Conservation (phyloP, 1,140 invertebrate genomes). For the Neomicropteryx cornuta region DNA sequence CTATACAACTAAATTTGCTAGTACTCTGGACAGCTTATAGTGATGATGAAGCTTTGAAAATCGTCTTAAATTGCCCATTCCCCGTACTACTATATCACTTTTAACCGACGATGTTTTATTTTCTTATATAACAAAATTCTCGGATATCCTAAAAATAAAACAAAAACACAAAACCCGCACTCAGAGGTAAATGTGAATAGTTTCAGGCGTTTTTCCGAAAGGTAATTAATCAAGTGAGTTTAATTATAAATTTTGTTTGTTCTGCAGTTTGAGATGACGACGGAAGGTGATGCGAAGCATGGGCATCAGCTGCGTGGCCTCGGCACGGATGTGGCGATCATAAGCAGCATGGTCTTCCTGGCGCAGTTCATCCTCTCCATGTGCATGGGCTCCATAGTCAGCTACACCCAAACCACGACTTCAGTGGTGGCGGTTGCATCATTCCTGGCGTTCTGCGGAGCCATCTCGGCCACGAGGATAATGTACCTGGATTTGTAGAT, state of each 20-base stretch:
- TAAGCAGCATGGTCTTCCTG: conserved; percentile 91
- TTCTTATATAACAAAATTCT: too few species aligned
- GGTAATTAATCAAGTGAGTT: too few species aligned
- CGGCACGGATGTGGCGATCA: conserved; percentile 87
- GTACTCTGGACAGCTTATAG: too few species aligned
- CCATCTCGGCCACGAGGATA: conserved; percentile 73
- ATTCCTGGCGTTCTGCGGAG: conserved; percentile 71
- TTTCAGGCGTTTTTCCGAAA: too few species aligned
- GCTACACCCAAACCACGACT: conserved; percentile 69
- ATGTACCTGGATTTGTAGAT: conserved; percentile 83
- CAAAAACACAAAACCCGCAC: too few species aligned
- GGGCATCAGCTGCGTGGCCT: conserved; percentile 60
- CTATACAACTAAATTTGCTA: too few species aligned
- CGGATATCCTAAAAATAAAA: too few species aligned
- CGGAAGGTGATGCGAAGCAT: conserved; percentile 36
- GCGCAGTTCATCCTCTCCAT: conserved; percentile 85
- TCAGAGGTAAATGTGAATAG: too few species aligned
- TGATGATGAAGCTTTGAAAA: too few species aligned
- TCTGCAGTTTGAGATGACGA: conserved; percentile 52
- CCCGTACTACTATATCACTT: too few species aligned
- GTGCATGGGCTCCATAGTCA: conserved; percentile 77
- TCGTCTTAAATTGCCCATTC: too few species aligned
- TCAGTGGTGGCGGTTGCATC: conserved; percentile 77
- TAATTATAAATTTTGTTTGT: conserved; percentile 3
- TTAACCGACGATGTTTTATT: too few species aligned